Evolutionary conservation across 2,797 vertebrate genomes (phyloP).

Genomic region (Sebastes kiyomatsui): DNA sequence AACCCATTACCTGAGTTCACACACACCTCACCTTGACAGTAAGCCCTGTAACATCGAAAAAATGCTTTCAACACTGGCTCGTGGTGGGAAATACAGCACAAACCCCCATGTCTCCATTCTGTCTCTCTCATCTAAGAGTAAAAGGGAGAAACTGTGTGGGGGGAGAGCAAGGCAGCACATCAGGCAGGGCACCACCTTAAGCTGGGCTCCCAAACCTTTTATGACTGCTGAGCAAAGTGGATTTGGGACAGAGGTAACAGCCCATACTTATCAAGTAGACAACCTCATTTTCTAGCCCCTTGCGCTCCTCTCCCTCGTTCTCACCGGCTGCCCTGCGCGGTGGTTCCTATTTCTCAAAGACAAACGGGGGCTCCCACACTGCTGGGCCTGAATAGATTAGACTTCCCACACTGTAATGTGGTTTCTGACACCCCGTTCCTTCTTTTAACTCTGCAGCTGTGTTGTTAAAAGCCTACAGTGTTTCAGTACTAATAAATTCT

Average conservation of each 20-base stretch:
- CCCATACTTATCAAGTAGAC: constrained; percentile 77
- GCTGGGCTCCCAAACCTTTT: constrained; percentile 63
- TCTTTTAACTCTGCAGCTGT: constrained; percentile 34
- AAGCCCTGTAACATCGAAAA: constrained; percentile 24
- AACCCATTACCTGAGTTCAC: background rate
- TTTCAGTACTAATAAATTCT: constrained; percentile 20
- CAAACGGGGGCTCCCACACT: constrained; percentile 43
- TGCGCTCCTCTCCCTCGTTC: constrained; percentile 36
- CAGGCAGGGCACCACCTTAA: constrained; percentile 44
- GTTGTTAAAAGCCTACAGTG: constrained; percentile 26
- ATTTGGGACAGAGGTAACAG: constrained; percentile 71
- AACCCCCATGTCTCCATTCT: constrained; percentile 27
- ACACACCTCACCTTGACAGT: background rate
- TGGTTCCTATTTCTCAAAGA: constrained; percentile 60
- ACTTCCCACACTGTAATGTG: constrained; percentile 58
- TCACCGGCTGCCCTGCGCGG: constrained; percentile 23
- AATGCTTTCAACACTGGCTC: constrained; percentile 11
- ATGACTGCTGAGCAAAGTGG: constrained; percentile 76
- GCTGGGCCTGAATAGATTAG: constrained; percentile 55
- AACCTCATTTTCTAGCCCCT: constrained; percentile 74
- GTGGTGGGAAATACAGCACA: constrained; percentile 23
- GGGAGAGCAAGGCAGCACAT: constrained; percentile 35
- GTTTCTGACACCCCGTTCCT: constrained; percentile 51
- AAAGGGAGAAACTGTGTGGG: background rate
- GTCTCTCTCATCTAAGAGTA: constrained; percentile 18